Evolutionary conservation across 1,140 invertebrate genomes (phyloP), one percentile per base, ranked within the genome.

Genomic region (Diprion similis): DNA sequence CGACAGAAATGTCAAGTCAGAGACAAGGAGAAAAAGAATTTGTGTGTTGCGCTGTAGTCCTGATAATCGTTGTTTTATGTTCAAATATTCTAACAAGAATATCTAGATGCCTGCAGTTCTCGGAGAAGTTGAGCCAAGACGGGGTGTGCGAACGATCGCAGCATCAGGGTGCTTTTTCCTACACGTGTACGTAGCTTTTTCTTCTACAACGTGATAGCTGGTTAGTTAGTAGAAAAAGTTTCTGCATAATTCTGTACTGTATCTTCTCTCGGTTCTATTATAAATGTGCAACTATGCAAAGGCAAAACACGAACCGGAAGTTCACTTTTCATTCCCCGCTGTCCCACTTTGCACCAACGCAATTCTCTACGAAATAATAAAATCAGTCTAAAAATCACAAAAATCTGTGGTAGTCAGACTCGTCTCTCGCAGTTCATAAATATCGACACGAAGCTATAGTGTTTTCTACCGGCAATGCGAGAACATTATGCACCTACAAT

Each of bases 231-330:
- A 74, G 80, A 80, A 80, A 77, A 76, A 77, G 76, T 78, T 80
- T 80, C 79, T 81, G 80, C 80, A 82, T 82, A 78, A 81, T 82
- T 73, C 69, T 72, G 73, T 72, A 70, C 78, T 82, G 79, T 82
- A 80, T 79, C 77, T 80, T 73, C 76, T 1, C 24, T 75, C 69
- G 59, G 66, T 67, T 73, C 77, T 75, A 79, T 75, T 79, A 79
- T 74, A 74, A 78, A 79, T 78, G 75, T 72, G 73, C 70, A 59
- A 71, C 51, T 59, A 59, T 73, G 68, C 68, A 79, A 65, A 71
- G 73, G 77, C 69, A 77, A 76, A 80, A 78, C 77, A 76, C 74
- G 79, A 80, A 81, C 79, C 79, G 79, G 79, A 80, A 79, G 78
- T 59, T 59, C 51, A 15, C 51, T 59, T 17, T 9, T 59, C 51